Evolutionary conservation across 2,113 vertebrate genomes (phyloP).

Genomic region (Collichthys lucidus): DNA sequence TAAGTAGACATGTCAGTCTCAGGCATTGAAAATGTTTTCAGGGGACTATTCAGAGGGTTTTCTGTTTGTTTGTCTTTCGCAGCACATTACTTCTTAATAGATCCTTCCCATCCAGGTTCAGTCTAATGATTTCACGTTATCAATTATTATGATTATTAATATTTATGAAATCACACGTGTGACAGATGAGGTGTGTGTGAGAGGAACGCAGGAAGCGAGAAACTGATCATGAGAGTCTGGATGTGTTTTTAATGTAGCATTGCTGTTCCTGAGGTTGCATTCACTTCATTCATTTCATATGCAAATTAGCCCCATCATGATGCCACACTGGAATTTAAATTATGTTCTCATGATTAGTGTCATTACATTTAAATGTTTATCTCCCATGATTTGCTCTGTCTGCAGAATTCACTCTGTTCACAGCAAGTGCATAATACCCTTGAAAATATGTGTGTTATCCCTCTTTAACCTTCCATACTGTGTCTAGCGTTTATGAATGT

Average conservation of each 20-base stretch:
- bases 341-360: conserved; percentile 24
- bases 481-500: no score
- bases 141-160: neutral
- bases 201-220: neutral
- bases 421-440: neutral
- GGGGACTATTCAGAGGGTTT: neutral
- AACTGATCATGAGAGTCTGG: neutral
- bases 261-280: conserved; percentile 35
- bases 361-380: conserved; percentile 17
- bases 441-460: neutral
- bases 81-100: neutral
- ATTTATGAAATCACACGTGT: conserved; percentile 5
- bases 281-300: conserved; percentile 43
- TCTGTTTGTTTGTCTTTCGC: neutral
- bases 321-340: conserved; percentile 24
- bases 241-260: conserved; percentile 31
- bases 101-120: neutral
- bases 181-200: neutral
- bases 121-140: neutral
- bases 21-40: no score
- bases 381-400: neutral
- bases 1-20: neutral
- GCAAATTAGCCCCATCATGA: conserved; percentile 40
- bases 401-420: neutral
- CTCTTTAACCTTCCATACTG: neutral